Evolutionary conservation across 2,888 invertebrate species (phyloP), one percentile per base, ranked within the genome.

Genomic region (Eupithecia centaureata): DNA sequence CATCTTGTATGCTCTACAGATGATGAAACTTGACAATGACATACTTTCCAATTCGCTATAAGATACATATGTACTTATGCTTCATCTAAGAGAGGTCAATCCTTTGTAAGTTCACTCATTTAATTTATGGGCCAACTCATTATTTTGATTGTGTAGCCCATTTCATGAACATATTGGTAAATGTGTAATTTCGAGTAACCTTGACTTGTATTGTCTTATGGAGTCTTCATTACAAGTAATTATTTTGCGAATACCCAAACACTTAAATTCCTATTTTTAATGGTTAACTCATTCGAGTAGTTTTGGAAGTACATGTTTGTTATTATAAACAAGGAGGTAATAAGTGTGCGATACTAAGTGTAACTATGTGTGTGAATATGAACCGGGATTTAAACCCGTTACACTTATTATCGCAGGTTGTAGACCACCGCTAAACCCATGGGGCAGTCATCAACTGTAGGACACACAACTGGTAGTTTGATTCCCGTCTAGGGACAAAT

Each of bases 1-100:
- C 58, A 27, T n/a, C 32, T 38, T 68, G 80, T 81, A 83, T 83
- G 71, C 65, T 76, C n/a, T n/a, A n/a, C n/a, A n/a, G 68, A 1
- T 86, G 83, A 79, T 77, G 82, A 86, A 86, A 87, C 73, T 67
- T 85, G 87, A 86, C 91, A 89, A 73, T 91, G 91, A 87, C 91
- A 89, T 74, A 86, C 88, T 89, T 91, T 89, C 85, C 77, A 84
- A 85, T 84, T 73, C 69, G 75, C 74, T 78, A 47, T 71, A 68
- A 78, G n/a, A n/a, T n/a, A n/a, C n/a, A n/a, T n/a, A n/a, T 81
- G 81, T 74, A 77, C 81, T 81, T 80, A 65, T 79, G 74, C 28
- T 80, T 68, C 76, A 65, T 56, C 62, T 67, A 61, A n/a, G n/a
- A n/a, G 68, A 59, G 75, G 76, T 71, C 69, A 62, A 54, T 69